Conservation (phyloP, 2,113 vertebrate genomes). For the Upupa epops region DNA sequence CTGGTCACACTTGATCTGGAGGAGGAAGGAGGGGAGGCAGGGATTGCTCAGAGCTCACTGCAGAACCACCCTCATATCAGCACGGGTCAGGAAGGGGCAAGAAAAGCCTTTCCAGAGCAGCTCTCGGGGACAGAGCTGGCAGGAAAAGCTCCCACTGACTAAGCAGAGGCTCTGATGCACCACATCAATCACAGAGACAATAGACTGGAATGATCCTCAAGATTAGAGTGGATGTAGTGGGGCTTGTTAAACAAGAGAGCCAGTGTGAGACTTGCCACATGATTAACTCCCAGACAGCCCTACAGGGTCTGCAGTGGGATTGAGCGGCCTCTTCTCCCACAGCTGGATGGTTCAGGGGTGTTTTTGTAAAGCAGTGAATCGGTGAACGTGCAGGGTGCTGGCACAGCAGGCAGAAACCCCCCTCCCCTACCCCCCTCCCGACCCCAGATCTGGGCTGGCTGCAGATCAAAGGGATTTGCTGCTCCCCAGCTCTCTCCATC, state of each 20-base stretch:
- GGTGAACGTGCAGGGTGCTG: conserved; percentile 40
- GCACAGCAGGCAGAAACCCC: conserved; percentile 11
- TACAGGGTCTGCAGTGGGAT: neutral
- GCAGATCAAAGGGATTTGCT: conserved; percentile 27
- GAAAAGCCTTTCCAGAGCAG: neutral
- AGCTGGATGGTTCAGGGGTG: neutral
- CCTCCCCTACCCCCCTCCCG: neutral
- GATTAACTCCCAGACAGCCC: conserved; percentile 13
- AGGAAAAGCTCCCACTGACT: neutral
- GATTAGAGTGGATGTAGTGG: neutral
- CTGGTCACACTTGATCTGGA: conserved; percentile 96
- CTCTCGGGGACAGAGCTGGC: neutral
- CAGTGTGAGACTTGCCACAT: conserved; percentile 4
- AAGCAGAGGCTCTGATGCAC: neutral
- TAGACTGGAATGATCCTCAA: neutral
- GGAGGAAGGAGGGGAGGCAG: neutral
- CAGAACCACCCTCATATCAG: neutral
- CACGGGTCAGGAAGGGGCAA: neutral
- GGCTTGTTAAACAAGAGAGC: conserved; percentile 29
- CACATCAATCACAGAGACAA: neutral
- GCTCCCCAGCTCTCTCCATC: neutral
- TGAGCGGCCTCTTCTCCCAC: neutral
- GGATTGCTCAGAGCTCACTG: neutral
- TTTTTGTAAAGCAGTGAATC: neutral
- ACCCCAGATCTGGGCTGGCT: neutral